phyloP scores from a whole-genome alignment of 2,113 vertebrate species.

The Ceuthmochares aereus region DNA sequence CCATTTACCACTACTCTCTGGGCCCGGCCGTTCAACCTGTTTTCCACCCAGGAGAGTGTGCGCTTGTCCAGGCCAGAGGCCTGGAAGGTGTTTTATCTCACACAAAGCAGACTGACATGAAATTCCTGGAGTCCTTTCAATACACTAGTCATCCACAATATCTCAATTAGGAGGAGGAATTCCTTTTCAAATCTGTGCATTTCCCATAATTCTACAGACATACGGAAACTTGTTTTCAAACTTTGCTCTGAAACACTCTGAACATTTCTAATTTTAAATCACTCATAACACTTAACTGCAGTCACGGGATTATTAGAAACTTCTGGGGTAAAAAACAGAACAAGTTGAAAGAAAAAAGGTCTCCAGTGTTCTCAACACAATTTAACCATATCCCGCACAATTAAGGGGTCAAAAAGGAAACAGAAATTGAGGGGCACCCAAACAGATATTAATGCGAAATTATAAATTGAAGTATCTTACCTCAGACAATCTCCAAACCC shows the following conservation, averaged over 20 bases:
- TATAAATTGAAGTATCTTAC: not conserved
- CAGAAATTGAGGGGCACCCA: not conserved
- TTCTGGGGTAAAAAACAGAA: not conserved
- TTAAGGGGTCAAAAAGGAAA: not conserved
- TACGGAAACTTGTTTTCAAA: not conserved
- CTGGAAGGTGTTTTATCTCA: not conserved
- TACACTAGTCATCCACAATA: not conserved
- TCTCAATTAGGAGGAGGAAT: not conserved
- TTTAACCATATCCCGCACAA: not conserved
- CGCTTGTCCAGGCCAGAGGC: too few relatives aligned
- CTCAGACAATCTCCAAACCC: not conserved
- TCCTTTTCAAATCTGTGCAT: not conserved
- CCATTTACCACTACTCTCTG: too few relatives aligned
- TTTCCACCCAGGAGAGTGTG: too few relatives aligned
- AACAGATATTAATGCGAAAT: not conserved
- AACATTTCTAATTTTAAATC: not conserved
- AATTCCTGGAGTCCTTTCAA: not conserved
- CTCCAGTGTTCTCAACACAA: not conserved
- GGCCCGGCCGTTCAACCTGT: too few relatives aligned
- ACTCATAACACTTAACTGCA: not conserved
- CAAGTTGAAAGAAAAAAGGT: not conserved
- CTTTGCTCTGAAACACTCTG: not conserved
- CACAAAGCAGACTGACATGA: not conserved
- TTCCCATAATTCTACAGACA: not conserved
- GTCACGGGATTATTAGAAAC: not conserved